Evolutionary conservation across 2,888 invertebrate genomes (phyloP).

Genomic region (Pherbina coryleti): DNA sequence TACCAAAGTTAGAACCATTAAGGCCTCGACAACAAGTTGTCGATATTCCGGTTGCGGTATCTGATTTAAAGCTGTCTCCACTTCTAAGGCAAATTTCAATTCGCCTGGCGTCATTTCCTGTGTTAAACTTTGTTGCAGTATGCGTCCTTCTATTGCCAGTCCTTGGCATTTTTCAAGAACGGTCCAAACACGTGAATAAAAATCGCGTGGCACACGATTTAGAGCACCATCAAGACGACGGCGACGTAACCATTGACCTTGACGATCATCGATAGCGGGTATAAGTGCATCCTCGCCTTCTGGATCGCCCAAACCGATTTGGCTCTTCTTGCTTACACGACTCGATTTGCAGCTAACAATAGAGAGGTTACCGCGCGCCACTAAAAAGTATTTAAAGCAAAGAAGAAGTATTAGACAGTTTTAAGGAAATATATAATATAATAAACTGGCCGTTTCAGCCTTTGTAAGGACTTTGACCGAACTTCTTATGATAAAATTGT

Average conservation of each 20-base stretch:
- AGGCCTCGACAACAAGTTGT: slow-evolving; percentile 94
- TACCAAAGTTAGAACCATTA: slow-evolving; percentile 95
- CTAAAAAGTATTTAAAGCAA: slow-evolving; percentile 67
- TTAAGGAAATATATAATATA: no score
- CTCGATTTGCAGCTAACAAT: slow-evolving; percentile 90
- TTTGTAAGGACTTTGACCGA: no score
- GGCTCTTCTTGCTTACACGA: slow-evolving; percentile 82
- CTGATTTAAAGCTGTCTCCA: slow-evolving; percentile 95
- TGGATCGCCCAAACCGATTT: slow-evolving; percentile 71
- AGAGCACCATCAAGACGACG: slow-evolving; percentile 95
- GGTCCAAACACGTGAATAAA: slow-evolving; percentile 95
- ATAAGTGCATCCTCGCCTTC: slow-evolving; percentile 67
- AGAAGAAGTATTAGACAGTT: background rate
- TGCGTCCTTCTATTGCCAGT: slow-evolving; percentile 90
- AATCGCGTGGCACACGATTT: slow-evolving; percentile 96
- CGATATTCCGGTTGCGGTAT: slow-evolving; percentile 99
- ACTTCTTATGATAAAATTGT: no score
- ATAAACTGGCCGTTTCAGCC: no score
- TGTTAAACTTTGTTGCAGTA: slow-evolving; percentile 91
- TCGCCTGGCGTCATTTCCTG: slow-evolving; percentile 99
- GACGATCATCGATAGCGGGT: slow-evolving; percentile 76
- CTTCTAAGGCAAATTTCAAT: slow-evolving; percentile 96
- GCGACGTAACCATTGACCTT: slow-evolving; percentile 97
- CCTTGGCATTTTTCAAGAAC: slow-evolving; percentile 95
- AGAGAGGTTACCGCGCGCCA: slow-evolving; percentile 88